Conservation (phyloP, 30 jellyfish, hydroid and myxozoan species). For the Pseudorhiza aurosa region DNA sequence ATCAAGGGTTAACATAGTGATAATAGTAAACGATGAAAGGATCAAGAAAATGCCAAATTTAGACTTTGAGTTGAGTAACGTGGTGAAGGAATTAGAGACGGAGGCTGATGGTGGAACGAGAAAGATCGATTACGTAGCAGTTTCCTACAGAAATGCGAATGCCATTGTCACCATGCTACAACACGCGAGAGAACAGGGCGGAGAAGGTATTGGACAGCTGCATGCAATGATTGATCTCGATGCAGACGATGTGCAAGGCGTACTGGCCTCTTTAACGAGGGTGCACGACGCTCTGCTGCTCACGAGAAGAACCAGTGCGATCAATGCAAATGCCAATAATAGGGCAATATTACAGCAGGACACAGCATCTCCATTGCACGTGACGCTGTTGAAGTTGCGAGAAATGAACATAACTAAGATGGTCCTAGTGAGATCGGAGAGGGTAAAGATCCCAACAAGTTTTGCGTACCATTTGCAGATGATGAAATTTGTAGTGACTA, state of each 20-base stretch:
- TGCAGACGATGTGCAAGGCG: conserved; percentile 6
- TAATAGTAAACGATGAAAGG: background rate
- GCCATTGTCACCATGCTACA: conserved; percentile 16
- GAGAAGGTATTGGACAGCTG: conserved; percentile 15
- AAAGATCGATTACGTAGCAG: background rate
- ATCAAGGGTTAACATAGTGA: conserved; percentile 23
- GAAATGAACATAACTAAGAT: conserved; percentile 19
- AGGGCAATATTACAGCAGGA: conserved; percentile 1
- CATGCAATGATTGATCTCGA: conserved; percentile 58
- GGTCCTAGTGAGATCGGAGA: conserved; percentile 36
- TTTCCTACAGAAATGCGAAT: background rate
- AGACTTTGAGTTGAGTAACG: background rate
- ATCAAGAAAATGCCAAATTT: background rate
- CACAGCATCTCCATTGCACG: background rate
- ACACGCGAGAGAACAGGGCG: background rate
- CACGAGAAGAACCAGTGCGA: conserved; percentile 19
- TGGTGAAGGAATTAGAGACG: background rate
- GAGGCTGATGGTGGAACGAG: background rate
- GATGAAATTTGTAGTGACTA: background rate
- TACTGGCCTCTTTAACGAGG: conserved; percentile 15
- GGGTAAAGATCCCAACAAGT: conserved; percentile 33
- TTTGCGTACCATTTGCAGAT: conserved; percentile 30
- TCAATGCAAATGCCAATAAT: background rate
- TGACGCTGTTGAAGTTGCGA: background rate
- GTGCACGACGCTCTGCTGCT: conserved; percentile 31